These are phyloP conservation scores for Tholera decimalis DNA, from an alignment of 2,888 invertebrate genomes.

Conservation along the genomic window DNA sequence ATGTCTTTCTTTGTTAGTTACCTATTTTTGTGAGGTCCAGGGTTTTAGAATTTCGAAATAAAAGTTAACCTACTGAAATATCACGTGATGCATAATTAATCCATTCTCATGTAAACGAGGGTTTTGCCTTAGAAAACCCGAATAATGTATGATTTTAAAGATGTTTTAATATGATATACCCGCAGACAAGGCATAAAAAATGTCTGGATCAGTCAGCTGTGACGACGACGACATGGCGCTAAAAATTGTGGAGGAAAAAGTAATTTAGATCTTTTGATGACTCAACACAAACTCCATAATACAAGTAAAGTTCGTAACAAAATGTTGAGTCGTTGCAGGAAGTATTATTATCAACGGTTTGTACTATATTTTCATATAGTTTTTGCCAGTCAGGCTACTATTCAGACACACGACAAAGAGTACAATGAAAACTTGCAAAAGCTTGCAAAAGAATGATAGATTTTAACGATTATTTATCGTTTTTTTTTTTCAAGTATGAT, in stretches of 20 bases:
- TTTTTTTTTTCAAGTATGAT: too few species aligned
- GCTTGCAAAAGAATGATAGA: neutral
- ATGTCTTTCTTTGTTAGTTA: slow-evolving; percentile 3
- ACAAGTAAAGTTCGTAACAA: neutral
- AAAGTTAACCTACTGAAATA: slow-evolving; percentile 24
- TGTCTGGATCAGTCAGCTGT: neutral
- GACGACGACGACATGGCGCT: neutral
- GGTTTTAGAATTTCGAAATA: neutral
- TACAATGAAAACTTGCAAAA: neutral
- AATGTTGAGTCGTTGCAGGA: too few species aligned
- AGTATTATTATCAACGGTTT: neutral
- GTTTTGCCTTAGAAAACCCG: slow-evolving; percentile 16
- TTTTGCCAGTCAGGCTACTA: neutral
- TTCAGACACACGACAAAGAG: neutral
- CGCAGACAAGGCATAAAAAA: slow-evolving; percentile 9
- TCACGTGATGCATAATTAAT: slow-evolving; percentile 39
- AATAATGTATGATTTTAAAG: neutral
- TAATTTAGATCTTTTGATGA: neutral
- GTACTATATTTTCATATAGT: neutral
- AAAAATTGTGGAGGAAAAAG: slow-evolving; percentile 3
- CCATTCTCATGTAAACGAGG: slow-evolving; percentile 38
- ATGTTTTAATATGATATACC: neutral
- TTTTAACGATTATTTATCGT: slow-evolving; percentile 6
- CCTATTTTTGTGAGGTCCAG: slow-evolving; percentile 11
- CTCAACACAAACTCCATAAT: neutral